Percentiles rank a stretch among this genome's conserved stretches.
Conservation (phyloP, 2,888 invertebrate genomes). For the Criorhina ranunculi region DNA sequence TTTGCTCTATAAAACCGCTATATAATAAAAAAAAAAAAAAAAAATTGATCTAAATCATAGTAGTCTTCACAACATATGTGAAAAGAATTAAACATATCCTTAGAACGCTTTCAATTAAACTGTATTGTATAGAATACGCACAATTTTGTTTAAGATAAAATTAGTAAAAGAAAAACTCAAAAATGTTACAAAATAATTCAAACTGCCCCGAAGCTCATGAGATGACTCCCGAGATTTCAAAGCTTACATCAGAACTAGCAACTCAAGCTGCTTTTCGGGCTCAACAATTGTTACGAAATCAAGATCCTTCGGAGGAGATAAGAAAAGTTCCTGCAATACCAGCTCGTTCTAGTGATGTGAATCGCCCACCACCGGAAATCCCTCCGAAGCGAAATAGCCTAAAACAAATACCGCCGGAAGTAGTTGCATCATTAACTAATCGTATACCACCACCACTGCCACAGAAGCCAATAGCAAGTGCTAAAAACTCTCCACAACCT, state of each 20-base stretch:
- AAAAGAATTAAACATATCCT: constrained; percentile 45
- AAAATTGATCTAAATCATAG: constrained; percentile 2
- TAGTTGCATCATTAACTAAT: constrained; percentile 43
- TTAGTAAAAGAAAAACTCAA: constrained; percentile 55
- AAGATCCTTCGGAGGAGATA: constrained; percentile 77
- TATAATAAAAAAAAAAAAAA: not conserved
- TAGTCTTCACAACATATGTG: constrained; percentile 6
- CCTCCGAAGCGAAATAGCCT: constrained; percentile 84
- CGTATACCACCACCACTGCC: constrained; percentile 83
- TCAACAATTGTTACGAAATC: constrained; percentile 81
- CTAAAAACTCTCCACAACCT: constrained; percentile 83
- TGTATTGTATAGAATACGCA: constrained; percentile 45
- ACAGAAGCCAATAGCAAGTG: constrained; percentile 82
- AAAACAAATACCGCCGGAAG: constrained; percentile 81
- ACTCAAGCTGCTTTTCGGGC: constrained; percentile 84
- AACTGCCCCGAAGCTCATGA: constrained; percentile 79
- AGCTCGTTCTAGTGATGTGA: constrained; percentile 81
- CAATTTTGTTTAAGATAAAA: constrained; percentile 37
- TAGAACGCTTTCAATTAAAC: constrained; percentile 24
- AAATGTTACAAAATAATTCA: constrained; percentile 78
- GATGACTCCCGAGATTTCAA: constrained; percentile 83
- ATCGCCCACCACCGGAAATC: constrained; percentile 83
- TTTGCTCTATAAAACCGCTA: constrained; percentile 28
- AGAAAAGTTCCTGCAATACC: constrained; percentile 83
- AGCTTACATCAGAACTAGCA: constrained; percentile 83